phyloP scores from a whole-genome alignment of 2,888 invertebrate species.

The Bombylius major region DNA sequence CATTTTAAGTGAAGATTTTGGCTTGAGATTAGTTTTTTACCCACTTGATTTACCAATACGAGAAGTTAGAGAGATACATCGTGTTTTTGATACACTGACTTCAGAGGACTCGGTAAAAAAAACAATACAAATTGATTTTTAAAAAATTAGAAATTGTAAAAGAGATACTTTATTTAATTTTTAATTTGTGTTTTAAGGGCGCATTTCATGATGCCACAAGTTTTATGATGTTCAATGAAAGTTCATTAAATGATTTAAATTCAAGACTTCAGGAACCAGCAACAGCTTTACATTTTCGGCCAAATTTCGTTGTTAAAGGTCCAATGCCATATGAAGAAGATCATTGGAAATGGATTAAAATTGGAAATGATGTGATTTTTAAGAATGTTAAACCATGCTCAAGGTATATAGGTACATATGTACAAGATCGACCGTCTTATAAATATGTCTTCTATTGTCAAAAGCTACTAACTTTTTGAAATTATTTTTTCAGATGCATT shows the following conservation, averaged over 20 bases:
- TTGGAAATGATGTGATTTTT: conserved; percentile 47
- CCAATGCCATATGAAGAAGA: conserved; percentile 49
- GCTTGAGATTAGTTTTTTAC: conserved; percentile 45
- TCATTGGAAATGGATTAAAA: conserved; percentile 52
- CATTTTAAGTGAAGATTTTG: conserved; percentile 39
- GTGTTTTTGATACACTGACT: conserved; percentile 21
- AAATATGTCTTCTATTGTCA: neutral
- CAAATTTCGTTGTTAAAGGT: conserved; percentile 52
- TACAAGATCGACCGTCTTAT: conserved; percentile 1
- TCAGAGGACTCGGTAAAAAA: conserved; percentile 14
- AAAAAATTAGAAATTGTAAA: neutral
- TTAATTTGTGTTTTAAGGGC: conserved; percentile 35
- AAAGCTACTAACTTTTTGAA: neutral
- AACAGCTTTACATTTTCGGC: conserved; percentile 45
- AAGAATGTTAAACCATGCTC: conserved; percentile 52
- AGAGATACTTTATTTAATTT: neutral
- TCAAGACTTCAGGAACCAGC: conserved; percentile 41
- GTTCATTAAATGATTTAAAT: conserved; percentile 52
- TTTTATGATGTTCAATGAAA: conserved; percentile 49
- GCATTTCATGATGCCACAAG: conserved; percentile 51
- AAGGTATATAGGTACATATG: conserved; percentile 10
- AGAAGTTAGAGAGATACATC: conserved; percentile 25
- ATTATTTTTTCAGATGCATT: conserved; percentile 42
- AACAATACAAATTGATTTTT: neutral
- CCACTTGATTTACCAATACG: conserved; percentile 33